These are phyloP conservation scores for Drosophila santomea DNA, from an alignment of 1,140 invertebrate genomes.

Conservation along the genomic window DNA sequence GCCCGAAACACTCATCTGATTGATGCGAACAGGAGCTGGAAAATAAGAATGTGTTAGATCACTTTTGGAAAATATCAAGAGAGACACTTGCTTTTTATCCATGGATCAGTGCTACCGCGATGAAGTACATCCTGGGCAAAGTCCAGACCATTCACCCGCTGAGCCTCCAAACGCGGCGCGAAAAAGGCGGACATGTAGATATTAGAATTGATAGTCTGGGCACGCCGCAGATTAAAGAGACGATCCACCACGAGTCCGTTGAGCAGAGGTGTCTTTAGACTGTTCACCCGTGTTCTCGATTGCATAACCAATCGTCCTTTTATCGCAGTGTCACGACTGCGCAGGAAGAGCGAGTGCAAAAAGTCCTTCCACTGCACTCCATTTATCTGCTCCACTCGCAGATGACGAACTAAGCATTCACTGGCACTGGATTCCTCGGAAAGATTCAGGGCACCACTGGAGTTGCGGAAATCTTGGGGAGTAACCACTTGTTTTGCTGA, in stretches of 20 bases:
- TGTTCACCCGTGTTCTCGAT: constrained; percentile 27
- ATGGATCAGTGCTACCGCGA: constrained; percentile 41
- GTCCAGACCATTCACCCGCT: constrained; percentile 60
- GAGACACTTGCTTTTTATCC: constrained; percentile 62
- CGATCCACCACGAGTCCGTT: constrained; percentile 60
- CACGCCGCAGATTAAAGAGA: constrained; percentile 66
- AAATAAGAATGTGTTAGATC: background rate
- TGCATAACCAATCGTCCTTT: constrained; percentile 65
- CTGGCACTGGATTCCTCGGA: background rate
- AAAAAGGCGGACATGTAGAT: constrained; percentile 69
- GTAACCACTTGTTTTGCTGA: constrained; percentile 33
- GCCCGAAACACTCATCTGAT: constrained; percentile 63
- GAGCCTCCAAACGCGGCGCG: constrained; percentile 55
- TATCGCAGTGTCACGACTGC: constrained; percentile 54
- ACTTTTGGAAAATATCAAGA: background rate
- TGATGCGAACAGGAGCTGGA: constrained; percentile 69
- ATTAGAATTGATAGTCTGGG: constrained; percentile 63
- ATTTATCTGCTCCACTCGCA: constrained; percentile 65
- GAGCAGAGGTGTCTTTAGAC: constrained; percentile 48
- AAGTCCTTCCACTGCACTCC: constrained; percentile 61
- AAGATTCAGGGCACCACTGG: background rate
- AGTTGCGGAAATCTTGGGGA: constrained; percentile 12
- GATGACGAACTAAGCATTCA: constrained; percentile 44
- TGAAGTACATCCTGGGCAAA: constrained; percentile 70
- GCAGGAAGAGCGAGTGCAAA: constrained; percentile 66